Conservation (phyloP, 2,797 vertebrate species). For the Paramormyrops hopkinsi region DNA sequence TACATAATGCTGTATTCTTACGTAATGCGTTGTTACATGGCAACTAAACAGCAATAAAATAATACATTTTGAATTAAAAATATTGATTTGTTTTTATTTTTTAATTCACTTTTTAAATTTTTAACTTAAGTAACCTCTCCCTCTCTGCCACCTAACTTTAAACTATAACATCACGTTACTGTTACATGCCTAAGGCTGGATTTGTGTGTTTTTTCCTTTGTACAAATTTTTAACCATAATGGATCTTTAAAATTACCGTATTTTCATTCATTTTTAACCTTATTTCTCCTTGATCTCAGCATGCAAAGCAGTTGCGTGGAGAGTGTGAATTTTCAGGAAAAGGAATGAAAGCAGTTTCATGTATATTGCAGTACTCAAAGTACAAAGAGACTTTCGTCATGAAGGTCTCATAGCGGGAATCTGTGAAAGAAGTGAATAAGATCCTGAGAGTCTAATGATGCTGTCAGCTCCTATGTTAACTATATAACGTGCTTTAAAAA, state of each 20-base stretch:
- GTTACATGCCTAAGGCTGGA: background rate
- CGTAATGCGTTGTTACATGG: background rate
- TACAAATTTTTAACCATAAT: background rate
- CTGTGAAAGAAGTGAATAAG: conserved; percentile 25
- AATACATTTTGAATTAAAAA: background rate
- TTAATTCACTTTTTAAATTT: background rate
- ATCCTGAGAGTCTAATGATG: background rate
- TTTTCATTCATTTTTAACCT: background rate
- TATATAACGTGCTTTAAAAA: background rate
- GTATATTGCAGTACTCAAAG: conserved; percentile 34
- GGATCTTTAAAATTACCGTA: background rate
- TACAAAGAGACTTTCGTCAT: conserved; percentile 32
- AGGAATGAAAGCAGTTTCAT: conserved; percentile 18
- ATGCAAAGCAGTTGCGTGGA: background rate
- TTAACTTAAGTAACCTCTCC: background rate
- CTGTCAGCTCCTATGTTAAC: background rate
- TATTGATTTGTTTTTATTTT: background rate
- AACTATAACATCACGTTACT: background rate
- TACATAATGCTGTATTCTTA: background rate
- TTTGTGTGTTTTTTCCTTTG: background rate
- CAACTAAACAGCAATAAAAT: background rate
- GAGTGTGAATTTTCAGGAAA: background rate
- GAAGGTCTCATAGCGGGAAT: conserved; percentile 26
- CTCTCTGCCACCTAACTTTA: background rate
- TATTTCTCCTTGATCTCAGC: background rate